phyloP scores from a whole-genome alignment of 2,888 invertebrate genomes.

The Chymomyza amoena region DNA sequence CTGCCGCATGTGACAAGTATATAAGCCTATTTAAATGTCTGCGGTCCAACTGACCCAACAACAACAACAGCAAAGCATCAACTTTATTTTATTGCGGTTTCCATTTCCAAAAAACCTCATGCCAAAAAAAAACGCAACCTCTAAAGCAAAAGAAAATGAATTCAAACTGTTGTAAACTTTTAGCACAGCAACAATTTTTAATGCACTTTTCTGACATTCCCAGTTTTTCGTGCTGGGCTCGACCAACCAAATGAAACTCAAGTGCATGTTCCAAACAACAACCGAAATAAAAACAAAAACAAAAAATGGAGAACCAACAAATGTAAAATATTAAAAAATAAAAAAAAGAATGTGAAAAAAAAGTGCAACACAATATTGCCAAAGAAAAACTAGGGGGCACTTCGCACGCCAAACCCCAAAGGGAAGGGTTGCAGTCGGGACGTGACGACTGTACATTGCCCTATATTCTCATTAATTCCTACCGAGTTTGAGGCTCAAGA shows the following conservation, averaged over 20 bases:
- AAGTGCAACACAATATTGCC: background rate
- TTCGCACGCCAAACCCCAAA: too few species aligned
- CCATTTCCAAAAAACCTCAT: background rate
- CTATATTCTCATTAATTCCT: too few species aligned
- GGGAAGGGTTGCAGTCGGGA: background rate
- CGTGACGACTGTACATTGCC: background rate
- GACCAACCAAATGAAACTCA: slow-evolving; percentile 70
- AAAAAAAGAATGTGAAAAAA: slow-evolving; percentile 14
- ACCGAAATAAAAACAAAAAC: slow-evolving; percentile 15
- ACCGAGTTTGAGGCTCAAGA: too few species aligned
- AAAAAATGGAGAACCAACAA: slow-evolving; percentile 21
- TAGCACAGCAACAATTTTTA: slow-evolving; percentile 50
- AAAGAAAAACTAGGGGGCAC: background rate
- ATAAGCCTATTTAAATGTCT: background rate
- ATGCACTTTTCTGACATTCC: slow-evolving; percentile 65
- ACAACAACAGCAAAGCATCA: background rate
- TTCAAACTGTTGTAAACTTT: background rate
- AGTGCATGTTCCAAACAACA: slow-evolving; percentile 57
- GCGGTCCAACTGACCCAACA: background rate
- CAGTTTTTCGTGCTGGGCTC: slow-evolving; percentile 13
- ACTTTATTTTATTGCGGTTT: background rate
- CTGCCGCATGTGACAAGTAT: background rate
- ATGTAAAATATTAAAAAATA: slow-evolving; percentile 21
- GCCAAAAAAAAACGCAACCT: background rate
- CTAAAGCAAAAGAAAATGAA: background rate